phyloP scores from a whole-genome alignment of 2,113 vertebrate genomes.

The Uria aalge region DNA sequence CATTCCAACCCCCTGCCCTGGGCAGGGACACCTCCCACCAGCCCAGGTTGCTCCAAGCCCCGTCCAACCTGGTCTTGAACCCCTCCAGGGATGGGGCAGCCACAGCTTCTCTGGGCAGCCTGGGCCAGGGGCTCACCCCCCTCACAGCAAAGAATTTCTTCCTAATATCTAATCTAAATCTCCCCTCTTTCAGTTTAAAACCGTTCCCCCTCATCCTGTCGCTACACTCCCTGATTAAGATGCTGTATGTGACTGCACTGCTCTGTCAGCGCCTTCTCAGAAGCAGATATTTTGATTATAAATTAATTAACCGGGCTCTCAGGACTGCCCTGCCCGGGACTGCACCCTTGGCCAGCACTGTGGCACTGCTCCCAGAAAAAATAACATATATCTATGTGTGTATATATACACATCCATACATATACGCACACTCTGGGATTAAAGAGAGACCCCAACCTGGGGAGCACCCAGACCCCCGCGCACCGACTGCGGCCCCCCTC shows the following conservation, averaged over 20 bases:
- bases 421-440: fast-evolving
- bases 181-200: too few relatives aligned
- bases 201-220: too few relatives aligned
- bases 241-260: fast-evolving
- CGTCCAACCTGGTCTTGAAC: too few relatives aligned
- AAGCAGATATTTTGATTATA: neutral
- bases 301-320: neutral
- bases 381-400: neutral
- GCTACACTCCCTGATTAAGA: neutral
- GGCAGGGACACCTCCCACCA: too few relatives aligned
- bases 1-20: too few relatives aligned
- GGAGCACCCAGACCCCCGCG: neutral
- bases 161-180: too few relatives aligned
- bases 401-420: fast-evolving
- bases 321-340: neutral
- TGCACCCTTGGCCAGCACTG: neutral
- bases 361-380: neutral
- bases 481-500: fast-evolving
- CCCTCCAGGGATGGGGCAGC: too few relatives aligned
- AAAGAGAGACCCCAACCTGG: neutral
- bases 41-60: too few relatives aligned
- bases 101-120: too few relatives aligned
- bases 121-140: too few relatives aligned
- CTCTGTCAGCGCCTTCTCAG: neutral
- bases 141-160: too few relatives aligned